phyloP scores from a whole-genome alignment of 2,888 invertebrate species.

The Camponotus fellah region DNA sequence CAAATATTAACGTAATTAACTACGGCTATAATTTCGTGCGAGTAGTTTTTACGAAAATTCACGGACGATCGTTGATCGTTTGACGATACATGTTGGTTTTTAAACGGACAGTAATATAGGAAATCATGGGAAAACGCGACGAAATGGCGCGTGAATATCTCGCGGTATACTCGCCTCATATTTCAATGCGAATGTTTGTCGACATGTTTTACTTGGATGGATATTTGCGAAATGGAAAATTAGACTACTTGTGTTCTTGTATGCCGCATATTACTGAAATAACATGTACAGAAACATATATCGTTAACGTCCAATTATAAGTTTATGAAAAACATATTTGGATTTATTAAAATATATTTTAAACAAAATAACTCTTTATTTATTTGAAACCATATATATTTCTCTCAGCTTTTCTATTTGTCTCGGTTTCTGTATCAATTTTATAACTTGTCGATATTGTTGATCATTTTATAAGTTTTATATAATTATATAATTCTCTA shows the following conservation, averaged over 20 bases:
- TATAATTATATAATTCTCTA: too few species aligned
- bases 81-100: conserved; percentile 10
- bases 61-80: not conserved
- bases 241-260: not conserved
- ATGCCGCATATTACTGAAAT: conserved; percentile 19
- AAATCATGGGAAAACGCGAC: conserved; percentile 1
- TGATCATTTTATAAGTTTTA: not conserved
- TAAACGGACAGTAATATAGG: not conserved
- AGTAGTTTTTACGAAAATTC: not conserved
- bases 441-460: not conserved
- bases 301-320: conserved; percentile 3
- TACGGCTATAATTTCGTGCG: not conserved
- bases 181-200: conserved; percentile 27
- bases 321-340: conserved; percentile 23
- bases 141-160: conserved; percentile 24
- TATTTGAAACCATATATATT: not conserved
- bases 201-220: conserved; percentile 28
- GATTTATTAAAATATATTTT: not conserved
- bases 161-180: not conserved
- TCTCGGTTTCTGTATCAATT: conserved; percentile 1
- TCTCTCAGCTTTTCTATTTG: not conserved
- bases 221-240: conserved; percentile 37
- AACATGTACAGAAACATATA: not conserved
- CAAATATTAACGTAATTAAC: conserved; percentile 6
- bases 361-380: conserved; percentile 12